Percentiles rank a stretch among this genome's conserved stretches.
phyloP scores from a whole-genome alignment of 2,888 invertebrate species.

The Timema cristinae region DNA sequence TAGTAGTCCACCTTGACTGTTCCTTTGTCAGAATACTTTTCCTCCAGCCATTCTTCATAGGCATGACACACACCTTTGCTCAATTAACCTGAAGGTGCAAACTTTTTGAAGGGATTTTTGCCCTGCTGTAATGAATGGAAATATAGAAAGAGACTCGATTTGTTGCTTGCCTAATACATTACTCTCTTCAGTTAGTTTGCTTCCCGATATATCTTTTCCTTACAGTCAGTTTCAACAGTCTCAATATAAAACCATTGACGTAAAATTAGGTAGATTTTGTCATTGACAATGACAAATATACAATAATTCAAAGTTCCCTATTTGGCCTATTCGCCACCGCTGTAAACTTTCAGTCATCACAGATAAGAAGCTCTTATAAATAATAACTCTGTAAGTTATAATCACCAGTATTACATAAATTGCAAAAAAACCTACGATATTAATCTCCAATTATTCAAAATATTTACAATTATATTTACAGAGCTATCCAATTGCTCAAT shows the following conservation, averaged over 20 bases:
- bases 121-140: slow-evolving; percentile 10
- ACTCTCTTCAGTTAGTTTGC: not conserved
- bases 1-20: not conserved
- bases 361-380: not conserved
- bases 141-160: not conserved
- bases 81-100: not conserved
- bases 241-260: not conserved
- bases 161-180: not conserved
- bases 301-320: not conserved
- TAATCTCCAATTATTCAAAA: not conserved
- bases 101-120: slow-evolving; percentile 4
- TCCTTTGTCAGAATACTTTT: not conserved
- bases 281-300: not conserved
- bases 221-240: slow-evolving; percentile 6
- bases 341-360: not conserved
- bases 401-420: not conserved
- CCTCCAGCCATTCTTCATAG: not conserved
- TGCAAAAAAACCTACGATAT: not conserved
- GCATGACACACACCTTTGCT: not conserved
- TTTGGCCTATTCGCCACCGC: slow-evolving; percentile 3
- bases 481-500: not conserved
- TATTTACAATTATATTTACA: not conserved
- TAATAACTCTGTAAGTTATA: slow-evolving; percentile 5
- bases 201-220: not conserved
- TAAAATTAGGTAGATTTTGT: too few species aligned